Percentiles rank a stretch among this genome's conserved stretches.
phyloP scores from a whole-genome alignment of 2,113 vertebrate species.

The Syngnathus typhle region DNA sequence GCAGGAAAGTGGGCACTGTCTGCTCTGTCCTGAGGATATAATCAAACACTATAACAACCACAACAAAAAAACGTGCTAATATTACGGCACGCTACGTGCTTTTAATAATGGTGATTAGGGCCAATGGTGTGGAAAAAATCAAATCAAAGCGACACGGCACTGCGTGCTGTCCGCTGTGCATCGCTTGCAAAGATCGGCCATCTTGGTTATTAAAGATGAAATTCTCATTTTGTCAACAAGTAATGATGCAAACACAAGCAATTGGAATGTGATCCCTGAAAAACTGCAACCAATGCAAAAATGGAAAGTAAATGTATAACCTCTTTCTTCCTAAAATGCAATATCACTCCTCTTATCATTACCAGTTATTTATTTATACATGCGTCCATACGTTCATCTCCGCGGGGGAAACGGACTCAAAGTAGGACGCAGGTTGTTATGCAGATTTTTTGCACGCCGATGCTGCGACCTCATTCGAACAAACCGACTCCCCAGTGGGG shows the following conservation, averaged over 20 bases:
- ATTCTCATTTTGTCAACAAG: too few species aligned
- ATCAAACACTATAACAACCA: conserved; percentile 75
- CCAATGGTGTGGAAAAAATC: conserved; percentile 9
- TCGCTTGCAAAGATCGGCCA: not conserved
- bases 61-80: too few species aligned
- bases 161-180: not conserved
- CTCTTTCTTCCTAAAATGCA: not conserved
- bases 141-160: too few species aligned
- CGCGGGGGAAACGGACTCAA: not conserved
- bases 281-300: not conserved
- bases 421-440: conserved; percentile 19
- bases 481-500: conserved; percentile 15
- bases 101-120: conserved; percentile 22
- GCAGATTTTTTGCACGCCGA: conserved; percentile 4
- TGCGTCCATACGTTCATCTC: not conserved
- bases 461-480: conserved; percentile 23
- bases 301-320: not conserved
- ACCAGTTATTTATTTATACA: not conserved
- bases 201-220: not conserved
- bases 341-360: not conserved
- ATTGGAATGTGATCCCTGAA: not conserved
- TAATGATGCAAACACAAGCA: not conserved
- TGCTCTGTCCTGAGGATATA: conserved; percentile 90
- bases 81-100: conserved; percentile 34
- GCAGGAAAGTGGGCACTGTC: conserved; percentile 80